These are phyloP conservation scores for Malurus alboscapulatus DNA, from an alignment of 2,113 vertebrate genomes.

Conservation along the genomic window DNA sequence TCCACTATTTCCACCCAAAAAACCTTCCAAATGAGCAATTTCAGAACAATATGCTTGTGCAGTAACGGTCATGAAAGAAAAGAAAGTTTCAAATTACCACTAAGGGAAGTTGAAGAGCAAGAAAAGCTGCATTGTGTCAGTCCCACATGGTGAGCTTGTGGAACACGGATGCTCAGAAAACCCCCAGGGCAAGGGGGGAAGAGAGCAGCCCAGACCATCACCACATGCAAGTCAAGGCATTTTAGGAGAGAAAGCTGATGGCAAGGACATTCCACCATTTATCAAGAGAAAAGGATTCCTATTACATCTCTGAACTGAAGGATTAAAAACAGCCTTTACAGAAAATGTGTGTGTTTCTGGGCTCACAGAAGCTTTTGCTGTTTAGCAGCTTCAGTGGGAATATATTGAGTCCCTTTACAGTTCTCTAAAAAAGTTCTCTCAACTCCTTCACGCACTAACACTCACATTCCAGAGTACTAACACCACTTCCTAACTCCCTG, in stretches of 20 bases:
- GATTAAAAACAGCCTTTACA: background rate
- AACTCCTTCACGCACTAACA: background rate
- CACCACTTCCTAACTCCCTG: background rate
- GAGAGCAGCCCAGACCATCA: background rate
- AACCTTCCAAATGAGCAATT: background rate
- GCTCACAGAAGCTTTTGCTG: background rate
- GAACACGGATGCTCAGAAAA: background rate
- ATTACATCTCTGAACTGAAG: background rate
- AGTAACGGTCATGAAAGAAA: background rate
- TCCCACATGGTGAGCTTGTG: background rate
- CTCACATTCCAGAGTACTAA: background rate
- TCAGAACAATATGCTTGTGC: background rate
- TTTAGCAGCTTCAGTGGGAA: conserved; percentile 9
- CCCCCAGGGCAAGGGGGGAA: background rate
- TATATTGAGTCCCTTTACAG: background rate
- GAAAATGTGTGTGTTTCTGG: background rate
- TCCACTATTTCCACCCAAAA: background rate
- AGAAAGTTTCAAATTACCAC: background rate
- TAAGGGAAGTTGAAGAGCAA: background rate
- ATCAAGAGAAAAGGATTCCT: background rate
- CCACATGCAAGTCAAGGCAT: background rate
- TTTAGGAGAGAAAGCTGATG: background rate
- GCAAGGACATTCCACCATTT: background rate
- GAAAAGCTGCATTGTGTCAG: background rate
- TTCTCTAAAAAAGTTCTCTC: background rate